A percentile compares a stretch with the other conserved stretches of the same genome.
Conservation (phyloP, 2,113 vertebrate genomes). For the Vireo altiloquus region DNA sequence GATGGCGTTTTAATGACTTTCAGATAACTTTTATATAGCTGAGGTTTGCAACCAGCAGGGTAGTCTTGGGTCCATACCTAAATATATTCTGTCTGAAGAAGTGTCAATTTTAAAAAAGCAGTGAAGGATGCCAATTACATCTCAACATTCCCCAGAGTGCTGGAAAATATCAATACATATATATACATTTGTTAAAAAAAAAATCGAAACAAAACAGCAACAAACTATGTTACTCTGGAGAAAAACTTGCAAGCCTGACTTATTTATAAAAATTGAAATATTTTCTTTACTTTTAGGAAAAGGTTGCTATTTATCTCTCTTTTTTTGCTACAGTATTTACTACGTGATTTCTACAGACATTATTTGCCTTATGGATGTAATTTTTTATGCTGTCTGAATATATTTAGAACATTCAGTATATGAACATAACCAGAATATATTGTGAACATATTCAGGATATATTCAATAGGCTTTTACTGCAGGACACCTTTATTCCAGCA, state of each 20-base stretch:
- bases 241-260: neutral
- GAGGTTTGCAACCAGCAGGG: neutral
- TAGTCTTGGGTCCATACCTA: neutral
- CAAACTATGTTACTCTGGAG: neutral
- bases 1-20: neutral
- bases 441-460: neutral
- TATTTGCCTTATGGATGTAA: neutral
- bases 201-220: neutral
- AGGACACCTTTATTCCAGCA: neutral
- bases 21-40: conserved; percentile 1
- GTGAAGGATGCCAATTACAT: neutral
- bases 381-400: neutral
- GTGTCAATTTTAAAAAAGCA: neutral
- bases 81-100: neutral
- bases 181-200: neutral
- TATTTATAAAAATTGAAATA: neutral
- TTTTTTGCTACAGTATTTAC: neutral
- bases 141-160: neutral
- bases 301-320: neutral
- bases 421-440: neutral
- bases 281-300: neutral
- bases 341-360: neutral
- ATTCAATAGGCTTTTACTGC: neutral
- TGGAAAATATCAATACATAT: neutral
- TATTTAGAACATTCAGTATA: neutral